Evolutionary conservation across 2,113 vertebrate species (phyloP), one percentile per base, ranked within the genome.

Genomic region (Megaceryle maxima): DNA sequence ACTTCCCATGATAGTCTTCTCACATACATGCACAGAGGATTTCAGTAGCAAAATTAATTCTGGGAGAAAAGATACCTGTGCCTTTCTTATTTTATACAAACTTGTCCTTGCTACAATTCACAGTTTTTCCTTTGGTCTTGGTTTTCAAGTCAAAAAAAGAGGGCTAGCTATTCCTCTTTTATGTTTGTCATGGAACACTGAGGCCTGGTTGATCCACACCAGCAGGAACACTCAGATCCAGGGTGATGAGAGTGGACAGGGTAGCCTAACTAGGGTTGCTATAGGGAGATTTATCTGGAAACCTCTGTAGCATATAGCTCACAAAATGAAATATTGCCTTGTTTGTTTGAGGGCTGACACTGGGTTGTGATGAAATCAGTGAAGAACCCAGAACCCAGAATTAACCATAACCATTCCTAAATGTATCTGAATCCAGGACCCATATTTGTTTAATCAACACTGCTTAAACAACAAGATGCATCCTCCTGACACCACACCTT

Each of bases 401-500:
- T 20, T 26, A 73, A 12, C 25, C 11, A 13, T 26, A 53, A 41
- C 3, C 10, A 33, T 48, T 28, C 51, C 51, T 37, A 57, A 20
- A 9, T 0, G 5, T 16, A 31, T 20, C 37, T 21, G 11, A 76
- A 20, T 11, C 10, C 5, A 73, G 29, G 26, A 41, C 4, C 35
- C 21, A 11, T 6, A 57, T 16, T 12, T 1, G 0, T 17, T 21
- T n/a, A 48, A 59, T 46, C 26, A 43, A 7, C 18, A 16, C 28
- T 67, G 16, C 69, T 70, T 62, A 46, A 46, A 33, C 21, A n/a
- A 20, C 2, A 6, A 69, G 16, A 21, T 60, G 24, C 35, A n/a
- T 11, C 16, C 21, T 70, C 10, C 29, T 20, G 15, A 20, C 4
- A 8, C 4, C 3, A 3, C 0, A 0, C 2, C 22, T 14, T 2